A percentile compares a stretch with the other conserved stretches of the same genome.
Conservation (phyloP, 1,140 invertebrate genomes). For the Lepidotrigona ventralis region DNA sequence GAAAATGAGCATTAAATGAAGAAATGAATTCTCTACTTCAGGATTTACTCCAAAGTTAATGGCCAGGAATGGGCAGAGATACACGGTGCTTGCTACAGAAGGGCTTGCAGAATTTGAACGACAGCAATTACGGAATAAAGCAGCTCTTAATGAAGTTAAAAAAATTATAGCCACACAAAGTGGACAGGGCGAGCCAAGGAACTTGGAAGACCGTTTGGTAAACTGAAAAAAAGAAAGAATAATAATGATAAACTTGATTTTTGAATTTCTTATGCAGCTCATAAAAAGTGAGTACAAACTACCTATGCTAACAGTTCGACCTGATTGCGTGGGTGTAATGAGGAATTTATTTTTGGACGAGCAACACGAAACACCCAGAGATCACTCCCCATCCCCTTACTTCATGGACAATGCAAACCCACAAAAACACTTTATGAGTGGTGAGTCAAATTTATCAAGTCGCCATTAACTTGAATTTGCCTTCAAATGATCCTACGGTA, state of each 20-base stretch:
- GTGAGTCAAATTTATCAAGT: conserved; percentile 51
- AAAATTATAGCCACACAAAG: conserved; percentile 81
- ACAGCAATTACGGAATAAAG: conserved; percentile 81
- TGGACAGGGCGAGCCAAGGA: conserved; percentile 81
- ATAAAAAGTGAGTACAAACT: conserved; percentile 83
- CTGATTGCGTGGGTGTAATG: conserved; percentile 83
- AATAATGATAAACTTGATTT: neutral
- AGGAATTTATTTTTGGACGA: conserved; percentile 82
- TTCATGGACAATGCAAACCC: conserved; percentile 84
- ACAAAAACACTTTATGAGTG: conserved; percentile 82
- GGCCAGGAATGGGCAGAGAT: conserved; percentile 84
- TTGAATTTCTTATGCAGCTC: conserved; percentile 75
- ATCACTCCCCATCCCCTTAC: conserved; percentile 84
- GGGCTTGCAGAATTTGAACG: conserved; percentile 85
- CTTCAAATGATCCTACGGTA: neutral
- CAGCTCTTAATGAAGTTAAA: conserved; percentile 80
- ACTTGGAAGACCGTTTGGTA: conserved; percentile 83
- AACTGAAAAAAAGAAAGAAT: conserved; percentile 50
- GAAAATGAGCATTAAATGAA: neutral
- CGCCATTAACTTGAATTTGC: conserved; percentile 40
- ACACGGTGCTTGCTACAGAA: conserved; percentile 84
- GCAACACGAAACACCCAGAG: conserved; percentile 79
- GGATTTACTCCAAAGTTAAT: conserved; percentile 84
- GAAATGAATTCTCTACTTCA: conserved; percentile 55
- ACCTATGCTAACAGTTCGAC: conserved; percentile 83